phyloP scores from a whole-genome alignment of 53 echinoderm and acorn worm species.

The Apostichopus leukothele region DNA sequence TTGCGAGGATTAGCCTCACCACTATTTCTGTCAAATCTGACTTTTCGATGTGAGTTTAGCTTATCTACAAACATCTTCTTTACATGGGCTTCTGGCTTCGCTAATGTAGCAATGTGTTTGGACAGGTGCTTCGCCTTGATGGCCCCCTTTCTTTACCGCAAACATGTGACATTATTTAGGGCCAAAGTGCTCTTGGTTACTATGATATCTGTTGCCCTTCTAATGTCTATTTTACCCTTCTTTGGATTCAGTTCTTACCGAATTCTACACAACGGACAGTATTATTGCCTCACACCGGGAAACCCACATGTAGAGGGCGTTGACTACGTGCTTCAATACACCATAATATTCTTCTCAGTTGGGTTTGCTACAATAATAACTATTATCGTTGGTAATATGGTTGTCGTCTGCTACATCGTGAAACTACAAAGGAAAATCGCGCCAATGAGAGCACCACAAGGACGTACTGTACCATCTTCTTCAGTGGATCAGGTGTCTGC shows the following conservation, averaged over 20 bases:
- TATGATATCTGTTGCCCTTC: not conserved
- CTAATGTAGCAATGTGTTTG: slow-evolving; percentile 30
- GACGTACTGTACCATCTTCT: not conserved
- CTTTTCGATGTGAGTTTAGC: slow-evolving; percentile 62
- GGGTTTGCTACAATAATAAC: slow-evolving; percentile 55
- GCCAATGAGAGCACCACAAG: slow-evolving; percentile 2
- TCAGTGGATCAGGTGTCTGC: not conserved
- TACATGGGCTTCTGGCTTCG: slow-evolving; percentile 57
- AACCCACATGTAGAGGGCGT: slow-evolving; percentile 20
- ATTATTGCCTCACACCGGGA: slow-evolving; percentile 18
- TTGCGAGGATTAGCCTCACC: slow-evolving; percentile 41
- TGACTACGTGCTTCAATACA: slow-evolving; percentile 54
- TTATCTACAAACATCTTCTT: slow-evolving; percentile 63
- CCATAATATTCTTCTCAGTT: slow-evolving; percentile 48
- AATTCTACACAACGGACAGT: slow-evolving; percentile 2
- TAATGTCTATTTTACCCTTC: not conserved
- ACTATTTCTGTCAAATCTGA: not conserved
- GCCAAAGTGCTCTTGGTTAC: slow-evolving; percentile 5
- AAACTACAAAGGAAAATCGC: slow-evolving; percentile 47
- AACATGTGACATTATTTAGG: slow-evolving; percentile 16
- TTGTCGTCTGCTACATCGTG: slow-evolving; percentile 57
- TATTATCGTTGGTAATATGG: slow-evolving; percentile 56
- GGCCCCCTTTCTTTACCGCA: slow-evolving; percentile 8
- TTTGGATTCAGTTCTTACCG: slow-evolving; percentile 28
- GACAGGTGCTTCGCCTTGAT: slow-evolving; percentile 27